Percentiles rank a stretch among this genome's conserved stretches.
Conservation (phyloP, 2,113 vertebrate species). For the Apaloderma vittatum region DNA sequence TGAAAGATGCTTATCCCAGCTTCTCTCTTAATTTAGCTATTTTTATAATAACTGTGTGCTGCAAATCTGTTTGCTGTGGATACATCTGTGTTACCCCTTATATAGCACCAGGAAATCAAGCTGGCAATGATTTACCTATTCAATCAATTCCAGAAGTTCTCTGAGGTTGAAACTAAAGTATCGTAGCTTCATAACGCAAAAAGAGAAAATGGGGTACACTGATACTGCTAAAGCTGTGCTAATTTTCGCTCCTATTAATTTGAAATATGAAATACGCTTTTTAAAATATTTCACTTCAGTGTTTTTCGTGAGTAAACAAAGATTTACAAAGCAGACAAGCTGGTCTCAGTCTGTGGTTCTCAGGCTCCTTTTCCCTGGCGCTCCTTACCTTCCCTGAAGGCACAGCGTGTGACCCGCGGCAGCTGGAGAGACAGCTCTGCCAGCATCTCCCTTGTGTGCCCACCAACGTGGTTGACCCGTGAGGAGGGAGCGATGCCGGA, state of each 20-base stretch:
- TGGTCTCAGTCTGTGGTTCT: background rate
- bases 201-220: background rate
- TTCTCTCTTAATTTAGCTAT: background rate
- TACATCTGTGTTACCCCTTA: background rate
- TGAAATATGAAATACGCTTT: background rate
- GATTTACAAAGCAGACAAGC: background rate
- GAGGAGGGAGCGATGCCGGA: background rate
- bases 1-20: background rate
- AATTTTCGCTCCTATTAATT: background rate
- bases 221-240: background rate
- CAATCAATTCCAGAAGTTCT: background rate
- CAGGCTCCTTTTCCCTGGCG: background rate
- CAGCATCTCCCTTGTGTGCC: background rate
- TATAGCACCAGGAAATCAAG: background rate
- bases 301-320: background rate
- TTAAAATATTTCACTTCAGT: background rate
- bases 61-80: background rate
- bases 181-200: background rate
- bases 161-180: background rate
- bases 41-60: background rate
- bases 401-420: background rate
- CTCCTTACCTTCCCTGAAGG: background rate
- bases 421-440: conserved; percentile 6
- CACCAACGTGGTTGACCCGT: rapidly evolving
- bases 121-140: background rate